Base-by-base conservation (phyloP, 2,888 invertebrate genomes). In the Sceliomorpha sp. region DNA sequence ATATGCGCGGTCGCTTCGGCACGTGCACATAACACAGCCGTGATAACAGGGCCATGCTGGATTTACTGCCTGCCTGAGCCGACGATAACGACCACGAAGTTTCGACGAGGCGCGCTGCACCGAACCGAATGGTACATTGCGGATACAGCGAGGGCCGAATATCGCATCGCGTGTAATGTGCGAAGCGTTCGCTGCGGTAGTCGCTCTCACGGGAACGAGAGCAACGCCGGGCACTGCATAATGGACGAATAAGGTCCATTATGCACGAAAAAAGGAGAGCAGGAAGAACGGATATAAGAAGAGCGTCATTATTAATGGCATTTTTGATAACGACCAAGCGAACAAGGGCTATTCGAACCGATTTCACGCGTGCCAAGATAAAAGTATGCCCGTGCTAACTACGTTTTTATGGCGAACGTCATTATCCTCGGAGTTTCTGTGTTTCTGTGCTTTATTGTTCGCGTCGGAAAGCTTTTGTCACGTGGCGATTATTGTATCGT, bases 1-100 rank as follows among this genome's bases (percentile, higher is more conserved):
- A 47, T 62, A 45, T 53, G 53, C 40, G 40, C 20, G 45, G 40
- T 12, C 44, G 44, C 45, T 51, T 62, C 45, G 39, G 39, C 53
- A 44, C 62, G 29, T 37, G 44, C 50, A 59, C 34, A 50, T 42
- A 50, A 45, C 34, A 17, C 34, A 36, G 31, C 39, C 29, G 39
- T 62, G 62, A 53, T 62, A 62, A 62, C 53, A 53, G 51, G 39
- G 39, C 39, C 32, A 31, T 37, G 12, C 45, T 14, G 45, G 47
- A 62, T 62, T 62, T 53, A 60, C 31, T 44, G 24, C 9, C 34
- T 26, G 36, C 51, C 48, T 14, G 13, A 44, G 31, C 44, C 34
- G 44, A 44, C 62, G 62, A 53, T 53, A 62, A 62, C 45, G 53
- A 62, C 51, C 47, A 53, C 47, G 53, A 45, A 62, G 45, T 62